Conservation (phyloP, 2,113 vertebrate genomes). For the Sitta europaea region DNA sequence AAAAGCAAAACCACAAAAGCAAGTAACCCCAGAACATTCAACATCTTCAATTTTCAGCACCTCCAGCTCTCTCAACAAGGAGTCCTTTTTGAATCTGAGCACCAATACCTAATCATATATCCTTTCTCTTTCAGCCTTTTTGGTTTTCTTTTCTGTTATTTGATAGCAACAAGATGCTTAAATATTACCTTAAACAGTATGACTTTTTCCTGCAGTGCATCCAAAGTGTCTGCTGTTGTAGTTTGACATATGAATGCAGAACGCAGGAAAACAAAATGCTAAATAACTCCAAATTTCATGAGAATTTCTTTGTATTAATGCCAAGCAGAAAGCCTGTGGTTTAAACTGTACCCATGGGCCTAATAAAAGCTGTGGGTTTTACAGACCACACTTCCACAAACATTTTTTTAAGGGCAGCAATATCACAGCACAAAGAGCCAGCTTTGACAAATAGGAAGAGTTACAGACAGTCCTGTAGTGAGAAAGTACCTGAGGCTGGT, state of each 20-base stretch:
- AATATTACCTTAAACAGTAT: background rate
- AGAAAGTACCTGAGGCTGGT: constrained; percentile 43
- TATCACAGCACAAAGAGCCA: background rate
- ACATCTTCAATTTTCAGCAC: background rate
- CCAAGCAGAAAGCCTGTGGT: constrained; percentile 16
- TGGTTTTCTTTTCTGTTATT: background rate
- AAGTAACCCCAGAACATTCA: background rate
- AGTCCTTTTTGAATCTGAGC: constrained; percentile 27
- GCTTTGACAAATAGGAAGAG: constrained; percentile 3
- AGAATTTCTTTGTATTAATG: constrained; percentile 7
- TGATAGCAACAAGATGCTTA: background rate
- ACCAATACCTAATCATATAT: background rate
- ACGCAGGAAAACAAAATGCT: background rate
- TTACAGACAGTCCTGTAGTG: background rate
- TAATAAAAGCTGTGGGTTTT: constrained; percentile 18
- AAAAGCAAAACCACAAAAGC: background rate
- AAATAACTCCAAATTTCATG: background rate
- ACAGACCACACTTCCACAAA: background rate
- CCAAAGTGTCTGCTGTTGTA: background rate
- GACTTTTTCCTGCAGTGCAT: background rate
- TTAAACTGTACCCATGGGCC: background rate
- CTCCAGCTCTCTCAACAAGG: constrained; percentile 18
- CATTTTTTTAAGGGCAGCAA: constrained; percentile 12
- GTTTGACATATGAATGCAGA: background rate
- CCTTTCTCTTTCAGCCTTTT: background rate